Evolutionary conservation across 2,888 invertebrate genomes (phyloP).

Genomic region (Torymus auratus): DNA sequence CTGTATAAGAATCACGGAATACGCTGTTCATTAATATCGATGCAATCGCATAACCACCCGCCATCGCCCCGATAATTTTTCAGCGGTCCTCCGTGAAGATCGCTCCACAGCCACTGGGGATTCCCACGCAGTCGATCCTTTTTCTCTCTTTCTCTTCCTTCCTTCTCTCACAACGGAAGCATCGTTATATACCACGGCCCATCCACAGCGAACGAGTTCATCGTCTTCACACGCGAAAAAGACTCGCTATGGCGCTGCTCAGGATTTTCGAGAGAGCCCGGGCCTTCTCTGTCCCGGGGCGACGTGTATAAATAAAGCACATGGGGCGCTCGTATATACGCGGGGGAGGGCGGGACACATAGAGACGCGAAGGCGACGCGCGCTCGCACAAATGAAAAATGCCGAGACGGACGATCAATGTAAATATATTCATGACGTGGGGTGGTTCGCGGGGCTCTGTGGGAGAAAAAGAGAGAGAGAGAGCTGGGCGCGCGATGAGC

Average conservation of each 20-base stretch:
- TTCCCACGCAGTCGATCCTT: too few species aligned
- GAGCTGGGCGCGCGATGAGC: slow-evolving; percentile 16
- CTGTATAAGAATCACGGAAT: too few species aligned
- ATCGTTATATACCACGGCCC: too few species aligned
- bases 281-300: slow-evolving; percentile 61
- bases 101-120: too few species aligned
- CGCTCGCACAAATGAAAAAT: slow-evolving; percentile 67
- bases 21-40: too few species aligned
- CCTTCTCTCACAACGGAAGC: too few species aligned
- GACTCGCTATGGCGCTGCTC: slow-evolving; percentile 24
- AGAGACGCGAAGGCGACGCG: slow-evolving; percentile 59
- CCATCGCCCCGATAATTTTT: too few species aligned
- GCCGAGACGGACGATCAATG: slow-evolving; percentile 75
- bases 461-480: slow-evolving; percentile 25
- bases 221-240: slow-evolving; percentile 14
- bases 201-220: slow-evolving; percentile 24
- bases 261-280: slow-evolving; percentile 59
- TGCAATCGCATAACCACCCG: too few species aligned
- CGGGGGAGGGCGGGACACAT: slow-evolving; percentile 62
- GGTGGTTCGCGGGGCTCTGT: slow-evolving; percentile 64
- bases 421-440: slow-evolving; percentile 77
- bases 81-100: too few species aligned
- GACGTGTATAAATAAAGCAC: slow-evolving; percentile 72
- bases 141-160: too few species aligned
- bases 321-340: slow-evolving; percentile 53